Evolutionary conservation across 2,888 invertebrate genomes (phyloP), one percentile per base, ranked within the genome.

Genomic region (Agonopterix alstromeriana): DNA sequence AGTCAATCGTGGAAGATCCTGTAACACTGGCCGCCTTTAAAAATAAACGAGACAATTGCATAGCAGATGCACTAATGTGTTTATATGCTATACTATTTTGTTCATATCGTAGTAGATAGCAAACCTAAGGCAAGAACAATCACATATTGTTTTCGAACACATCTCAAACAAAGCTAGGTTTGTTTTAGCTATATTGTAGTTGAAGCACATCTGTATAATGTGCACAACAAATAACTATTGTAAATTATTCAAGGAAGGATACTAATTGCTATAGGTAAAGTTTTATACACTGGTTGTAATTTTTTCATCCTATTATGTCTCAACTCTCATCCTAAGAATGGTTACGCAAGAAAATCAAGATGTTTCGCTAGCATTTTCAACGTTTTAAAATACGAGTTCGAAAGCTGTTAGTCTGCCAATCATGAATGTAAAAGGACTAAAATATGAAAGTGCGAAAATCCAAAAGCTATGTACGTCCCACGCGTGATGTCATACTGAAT

Each of bases 21-120:
- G 7, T 52, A 64, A 62, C 44, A 63, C 69, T 79, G 76, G 79
- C 59, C 66, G 64, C 61, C 73, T 73, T 76, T 27, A 79, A 78
- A 84, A 84, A 84, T 82, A 83, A 80, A 77, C 74, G 68, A 70
- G 67, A 70, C 80, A 80, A 82, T 79, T 78, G 78, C 73, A 73
- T 65, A 63, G 67, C 67, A 77, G 67, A 71, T 74, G 73, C 73
- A 75, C 60, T 56, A 57, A 60, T 66, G 45, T 43, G 10, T 38
- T 10, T 38, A 10, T 38, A 38, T 10, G 63, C 59, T 58, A 27
- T 27, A 27, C 27, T 27, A 27, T 27, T 27, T 27, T 27, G 27
- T 27, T 0, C 27, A 0, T 7, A 27, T 5, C 10, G 10, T 38
- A 4, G 38, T 38, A 38, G 10, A 38, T 38, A 38, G 38, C 55